Evolutionary conservation across 1,140 invertebrate genomes (phyloP), one percentile per base, ranked within the genome.

Genomic region (Drosophila erecta): DNA sequence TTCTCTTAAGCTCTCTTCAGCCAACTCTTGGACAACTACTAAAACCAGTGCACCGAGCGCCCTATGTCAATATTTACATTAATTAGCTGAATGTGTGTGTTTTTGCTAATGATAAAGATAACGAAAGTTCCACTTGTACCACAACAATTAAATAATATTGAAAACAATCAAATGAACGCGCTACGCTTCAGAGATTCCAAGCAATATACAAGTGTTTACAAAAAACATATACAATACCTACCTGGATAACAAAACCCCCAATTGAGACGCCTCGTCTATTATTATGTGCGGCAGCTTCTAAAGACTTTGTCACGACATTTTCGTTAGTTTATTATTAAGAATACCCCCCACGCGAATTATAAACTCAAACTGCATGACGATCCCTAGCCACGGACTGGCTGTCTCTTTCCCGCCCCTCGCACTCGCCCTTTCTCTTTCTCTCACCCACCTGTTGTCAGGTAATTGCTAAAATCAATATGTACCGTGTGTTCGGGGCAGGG

Each of bases 41-140:
- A 41, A 54, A 8, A 55, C 49, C 37, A 59, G 62, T 40, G 56
- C 50, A 30, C 46, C 49, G 8, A 30, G 20, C 40, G 60, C 43
- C 65, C 67, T 74, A 79, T 77, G 80, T 64, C 69, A 53, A 78
- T 78, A 77, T 85, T 80, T 75, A 76, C 72, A 74, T 81, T 84
- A 64, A 49, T 74, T 61, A 44, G 71, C 77, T 49, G 17, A 24
- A 14, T 49, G 35, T 56, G 50, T 59, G 37, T 41, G 58, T 66
- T 30, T n/a, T 11, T 41, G 35, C 15, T 75, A 76, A 65, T 66
- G 53, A 74, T 51, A 54, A 61, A 60, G 65, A 69, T 64, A 66
- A 65, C 62, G 44, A 24, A 47, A 33, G 62, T 55, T 20, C 35
- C 62, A 17, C 27, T 24, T 35, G 50, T 8, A 33, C 24, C 14